Evolutionary conservation across 2,113 vertebrate species (phyloP), one percentile per base, ranked within the genome.

Genomic region (Sminthopsis crassicaudata): DNA sequence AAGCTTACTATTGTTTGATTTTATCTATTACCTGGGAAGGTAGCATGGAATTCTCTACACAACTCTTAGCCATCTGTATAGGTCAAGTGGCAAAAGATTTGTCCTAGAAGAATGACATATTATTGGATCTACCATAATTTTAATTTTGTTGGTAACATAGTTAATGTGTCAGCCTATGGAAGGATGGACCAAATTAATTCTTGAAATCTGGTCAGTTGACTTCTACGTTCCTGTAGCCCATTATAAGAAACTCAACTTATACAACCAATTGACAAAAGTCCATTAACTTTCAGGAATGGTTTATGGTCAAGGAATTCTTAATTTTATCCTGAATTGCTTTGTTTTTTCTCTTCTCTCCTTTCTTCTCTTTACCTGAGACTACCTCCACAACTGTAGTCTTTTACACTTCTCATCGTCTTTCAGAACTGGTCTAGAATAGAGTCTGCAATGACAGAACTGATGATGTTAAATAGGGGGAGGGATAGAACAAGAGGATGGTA

Each of bases 1-100:
- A 0, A 91, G 88, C 95, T 96, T 90, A 48, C 51, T 0, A 5
- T 91, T 90, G 23, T 46, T 95, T 60, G 95, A 52, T 51, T 51
- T 91, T 60, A 67, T 4, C 50, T 0, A 25, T 92, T 36, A 76
- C 30, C 60, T 76, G 30, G 12, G 60, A n/a, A 76, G 36, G 36
- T 76, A 76, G 6, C 5, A n/a, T n/a, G 60, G 36, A n/a, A 76
- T 76, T 76, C 5, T n/a, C 60, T 36, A 76, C 14, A 19, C 60
- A 76, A 76, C 60, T 76, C 60, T n/a, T 19, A 16, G 14, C 14
- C 16, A 5, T 76, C 60, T n/a, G 0, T 67, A 19, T 36, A 76
- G 36, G 14, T 76, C 30, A 7, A 6, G 36, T 76, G 60, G 60
- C 16, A 76, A n/a, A 30, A 76, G 14, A 76, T 22, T 76, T 76